Evolutionary conservation across 2,888 invertebrate genomes (phyloP), one percentile per base, ranked within the genome.

Genomic region (Hoplodrina ambigua): DNA sequence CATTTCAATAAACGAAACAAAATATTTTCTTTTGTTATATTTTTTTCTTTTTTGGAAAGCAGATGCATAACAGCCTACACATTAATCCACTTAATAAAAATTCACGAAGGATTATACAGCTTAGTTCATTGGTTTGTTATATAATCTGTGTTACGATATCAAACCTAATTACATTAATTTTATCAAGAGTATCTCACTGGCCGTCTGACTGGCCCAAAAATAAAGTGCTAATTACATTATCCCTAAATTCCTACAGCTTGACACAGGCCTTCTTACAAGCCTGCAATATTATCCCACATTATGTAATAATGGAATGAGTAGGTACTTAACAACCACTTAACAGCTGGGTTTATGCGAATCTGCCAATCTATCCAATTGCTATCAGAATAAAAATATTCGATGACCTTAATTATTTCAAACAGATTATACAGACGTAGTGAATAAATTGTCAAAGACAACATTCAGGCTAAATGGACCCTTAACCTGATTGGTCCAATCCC

Each of bases 101-200:
- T 1, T 8, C 19, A 17, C n/a, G 15, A 57, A 68, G 46, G 68
- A 56, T 1, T 41, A 8, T 41, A 11, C 41, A 41, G 13, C 17
- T 46, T 17, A 15, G 17, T 17, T 15, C 1, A 46, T 44, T 44
- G 17, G 15, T 46, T 5, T 46, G 17, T 17, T 44, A 41, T 41
- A 57, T 54, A 30, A 49, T 58, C 44, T 54, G 58, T n/a, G 20
- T 76, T 54, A 49, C 52, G 37, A 41, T 49, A 20, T 57, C 46
- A n/a, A 53, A 72, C 70, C 77, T 49, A 53, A 33, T 69, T 69
- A 41, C 41, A 70, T 77, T 58, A 72, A 70, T 77, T 77, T 72
- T 44, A 77, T 58, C 58, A 77, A 11, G 13, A 44, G 19, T 33
- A 19, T 71, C 25, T 41, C 55, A 37, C 46, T 58, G 53, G 37